Evolutionary conservation across 2,113 vertebrate species (phyloP).

Genomic region (Tyrannus savana): DNA sequence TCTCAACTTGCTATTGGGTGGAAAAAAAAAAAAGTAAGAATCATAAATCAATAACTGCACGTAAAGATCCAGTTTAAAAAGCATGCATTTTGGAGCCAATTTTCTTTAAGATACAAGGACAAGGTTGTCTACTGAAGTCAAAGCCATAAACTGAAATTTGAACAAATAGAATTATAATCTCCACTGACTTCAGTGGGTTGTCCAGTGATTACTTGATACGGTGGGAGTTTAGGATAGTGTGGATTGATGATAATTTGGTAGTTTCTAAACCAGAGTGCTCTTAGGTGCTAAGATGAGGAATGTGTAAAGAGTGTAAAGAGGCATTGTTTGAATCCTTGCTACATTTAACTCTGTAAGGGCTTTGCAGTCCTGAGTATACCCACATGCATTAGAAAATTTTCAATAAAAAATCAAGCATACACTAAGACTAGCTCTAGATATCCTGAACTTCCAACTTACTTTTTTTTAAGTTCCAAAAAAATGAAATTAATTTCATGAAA

Average conservation of each 20-base stretch:
- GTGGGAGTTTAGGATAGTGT: neutral
- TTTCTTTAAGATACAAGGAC: neutral
- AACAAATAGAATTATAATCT: neutral
- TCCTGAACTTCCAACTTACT: neutral
- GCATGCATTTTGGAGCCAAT: rapidly evolving
- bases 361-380: neutral
- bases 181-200: neutral
- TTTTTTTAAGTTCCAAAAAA: neutral
- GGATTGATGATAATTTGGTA: neutral
- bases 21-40: neutral
- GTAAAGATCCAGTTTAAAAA: neutral
- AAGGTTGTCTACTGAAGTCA: neutral
- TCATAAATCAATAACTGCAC: rapidly evolving
- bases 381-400: neutral
- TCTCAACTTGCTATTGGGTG: neutral
- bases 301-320: neutral
- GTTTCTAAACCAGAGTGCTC: neutral
- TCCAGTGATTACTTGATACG: neutral
- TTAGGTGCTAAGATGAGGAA: neutral
- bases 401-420: neutral
- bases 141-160: neutral
- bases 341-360: neutral
- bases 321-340: neutral
- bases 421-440: neutral
- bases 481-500: neutral